Conservation (phyloP, 2,797 vertebrate species). For the Phrynocephalus vlangalii region DNA sequence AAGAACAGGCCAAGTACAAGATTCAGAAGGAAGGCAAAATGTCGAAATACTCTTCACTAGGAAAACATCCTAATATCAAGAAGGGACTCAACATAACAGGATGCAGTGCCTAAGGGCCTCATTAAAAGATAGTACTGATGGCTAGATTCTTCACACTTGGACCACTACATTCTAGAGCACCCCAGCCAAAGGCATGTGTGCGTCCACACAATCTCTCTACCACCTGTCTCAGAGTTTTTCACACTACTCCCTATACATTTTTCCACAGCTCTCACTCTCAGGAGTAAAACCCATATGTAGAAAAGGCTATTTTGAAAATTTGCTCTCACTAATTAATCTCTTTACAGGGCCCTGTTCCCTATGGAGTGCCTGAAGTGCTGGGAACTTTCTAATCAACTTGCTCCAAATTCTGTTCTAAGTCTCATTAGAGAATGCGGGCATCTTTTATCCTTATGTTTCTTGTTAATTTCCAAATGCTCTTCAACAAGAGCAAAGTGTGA, state of each 20-base stretch:
- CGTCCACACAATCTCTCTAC: not conserved
- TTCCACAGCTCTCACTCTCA: slow-evolving; percentile 10
- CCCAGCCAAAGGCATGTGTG: not conserved
- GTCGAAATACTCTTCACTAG: not conserved
- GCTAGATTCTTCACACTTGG: not conserved
- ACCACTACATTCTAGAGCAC: not conserved
- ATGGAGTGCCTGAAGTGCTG: slow-evolving; percentile 46
- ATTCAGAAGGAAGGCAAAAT: not conserved
- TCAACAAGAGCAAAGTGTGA: slow-evolving; percentile 51
- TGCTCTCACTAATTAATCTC: slow-evolving; percentile 70
- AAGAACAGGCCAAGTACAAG: not conserved
- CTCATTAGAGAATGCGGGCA: slow-evolving; percentile 66
- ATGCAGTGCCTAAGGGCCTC: not conserved
- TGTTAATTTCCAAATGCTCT: slow-evolving; percentile 57
- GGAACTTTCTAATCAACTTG: slow-evolving; percentile 69
- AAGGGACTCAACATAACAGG: not conserved
- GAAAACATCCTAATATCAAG: not conserved
- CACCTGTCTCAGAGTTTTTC: not conserved
- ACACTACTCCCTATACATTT: not conserved
- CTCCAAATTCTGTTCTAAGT: slow-evolving; percentile 62
- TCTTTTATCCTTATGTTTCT: slow-evolving; percentile 66
- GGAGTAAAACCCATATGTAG: slow-evolving; percentile 63
- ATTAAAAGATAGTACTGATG: not conserved
- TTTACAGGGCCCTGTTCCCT: slow-evolving; percentile 53
- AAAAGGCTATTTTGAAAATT: slow-evolving; percentile 59